These are phyloP conservation scores for Eumerus sabulonum DNA, from an alignment of 2,888 invertebrate genomes.

Conservation along the genomic window DNA sequence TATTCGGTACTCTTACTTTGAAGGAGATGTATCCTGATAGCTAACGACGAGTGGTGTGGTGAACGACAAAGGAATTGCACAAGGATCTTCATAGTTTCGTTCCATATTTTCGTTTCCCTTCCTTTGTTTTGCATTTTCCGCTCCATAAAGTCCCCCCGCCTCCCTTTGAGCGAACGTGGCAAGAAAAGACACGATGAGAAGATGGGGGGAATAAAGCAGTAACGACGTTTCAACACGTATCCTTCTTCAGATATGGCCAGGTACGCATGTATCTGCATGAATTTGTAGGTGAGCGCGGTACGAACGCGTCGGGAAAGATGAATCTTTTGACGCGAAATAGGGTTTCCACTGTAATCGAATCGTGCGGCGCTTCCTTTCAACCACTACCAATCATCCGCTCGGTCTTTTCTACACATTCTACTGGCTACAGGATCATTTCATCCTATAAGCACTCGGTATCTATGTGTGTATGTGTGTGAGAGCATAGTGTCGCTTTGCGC, in stretches of 20 bases:
- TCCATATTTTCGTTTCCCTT: constrained; percentile 41
- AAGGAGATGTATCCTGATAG: constrained; percentile 3
- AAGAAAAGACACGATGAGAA: neutral
- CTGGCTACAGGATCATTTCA: neutral
- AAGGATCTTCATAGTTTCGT: constrained; percentile 31
- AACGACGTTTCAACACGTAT: constrained; percentile 60
- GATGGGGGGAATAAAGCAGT: constrained; percentile 47
- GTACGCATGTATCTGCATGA: constrained; percentile 20
- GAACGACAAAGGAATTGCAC: constrained; percentile 3
- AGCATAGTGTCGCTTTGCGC: constrained; percentile 10
- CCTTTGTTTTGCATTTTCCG: constrained; percentile 66
- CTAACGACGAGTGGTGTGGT: constrained; percentile 15
- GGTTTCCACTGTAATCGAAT: constrained; percentile 61
- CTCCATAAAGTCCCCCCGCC: constrained; percentile 51
- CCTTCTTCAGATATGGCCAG: neutral
- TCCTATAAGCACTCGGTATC: neutral
- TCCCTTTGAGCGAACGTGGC: neutral
- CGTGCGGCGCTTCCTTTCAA: constrained; percentile 52
- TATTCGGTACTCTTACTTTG: constrained; percentile 26
- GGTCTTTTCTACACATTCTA: constrained; percentile 6
- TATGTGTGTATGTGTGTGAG: constrained; percentile 2
- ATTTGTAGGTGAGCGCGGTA: neutral
- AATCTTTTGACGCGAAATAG: constrained; percentile 60
- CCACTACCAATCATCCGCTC: constrained; percentile 42
- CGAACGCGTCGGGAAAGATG: constrained; percentile 31